phyloP scores from a whole-genome alignment of 2,113 vertebrate genomes.

The Xenopus borealis region DNA sequence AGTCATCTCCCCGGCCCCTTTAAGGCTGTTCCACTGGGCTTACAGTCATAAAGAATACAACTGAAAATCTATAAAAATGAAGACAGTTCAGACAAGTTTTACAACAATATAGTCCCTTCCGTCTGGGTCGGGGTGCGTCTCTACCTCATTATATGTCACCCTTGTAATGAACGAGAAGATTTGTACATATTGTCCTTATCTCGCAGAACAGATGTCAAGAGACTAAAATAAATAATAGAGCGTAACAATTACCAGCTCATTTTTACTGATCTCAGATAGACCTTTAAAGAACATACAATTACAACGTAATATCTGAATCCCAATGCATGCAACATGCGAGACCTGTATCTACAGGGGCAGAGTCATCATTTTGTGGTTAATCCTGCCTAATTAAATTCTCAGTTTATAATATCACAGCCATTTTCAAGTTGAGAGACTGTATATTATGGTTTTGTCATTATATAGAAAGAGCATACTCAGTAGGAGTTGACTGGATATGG shows the following conservation, averaged over 20 bases:
- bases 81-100: no score
- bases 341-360: slow-evolving; percentile 16
- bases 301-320: slow-evolving; percentile 15
- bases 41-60: no score
- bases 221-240: not conserved
- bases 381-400: slow-evolving; percentile 7
- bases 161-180: not conserved
- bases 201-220: not conserved
- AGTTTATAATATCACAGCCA: slow-evolving; percentile 16
- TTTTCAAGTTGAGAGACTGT: not conserved
- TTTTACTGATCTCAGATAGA: slow-evolving; percentile 3
- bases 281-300: not conserved
- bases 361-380: slow-evolving; percentile 1
- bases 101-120: no score
- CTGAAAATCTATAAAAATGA: no score
- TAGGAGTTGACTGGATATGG: no score
- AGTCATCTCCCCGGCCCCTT: no score
- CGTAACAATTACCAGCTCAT: not conserved
- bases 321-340: slow-evolving; percentile 3
- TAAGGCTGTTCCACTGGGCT: no score
- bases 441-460: no score
- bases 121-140: no score
- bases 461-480: no score
- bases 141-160: not conserved
- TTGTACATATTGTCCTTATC: slow-evolving; percentile 3